phyloP scores from a whole-genome alignment of 23 tunicate species.

The Oikopleura dioica region DNA sequence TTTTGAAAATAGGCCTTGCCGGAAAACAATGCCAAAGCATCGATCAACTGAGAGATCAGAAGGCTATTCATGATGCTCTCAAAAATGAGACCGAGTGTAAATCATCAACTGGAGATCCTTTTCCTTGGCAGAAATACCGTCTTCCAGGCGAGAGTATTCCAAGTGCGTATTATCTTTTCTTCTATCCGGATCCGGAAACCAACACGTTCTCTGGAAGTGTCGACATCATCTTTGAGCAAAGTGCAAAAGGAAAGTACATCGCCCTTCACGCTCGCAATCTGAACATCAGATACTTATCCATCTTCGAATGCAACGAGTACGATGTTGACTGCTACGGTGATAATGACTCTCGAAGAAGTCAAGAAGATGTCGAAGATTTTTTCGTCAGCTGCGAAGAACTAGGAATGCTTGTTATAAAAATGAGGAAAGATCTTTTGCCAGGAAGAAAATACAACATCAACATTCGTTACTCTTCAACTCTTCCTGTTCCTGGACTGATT shows the following conservation, averaged over 20 bases:
- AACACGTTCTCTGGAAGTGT: not conserved
- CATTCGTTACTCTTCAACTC: not conserved
- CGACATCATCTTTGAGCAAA: not conserved
- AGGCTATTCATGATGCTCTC: too few species aligned
- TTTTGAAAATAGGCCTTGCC: not conserved
- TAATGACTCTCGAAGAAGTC: not conserved
- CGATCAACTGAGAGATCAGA: not conserved
- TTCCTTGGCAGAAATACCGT: conserved; percentile 4
- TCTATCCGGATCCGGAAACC: not conserved
- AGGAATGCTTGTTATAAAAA: not conserved
- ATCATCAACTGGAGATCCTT: not conserved
- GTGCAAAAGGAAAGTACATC: not conserved
- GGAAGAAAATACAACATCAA: not conserved
- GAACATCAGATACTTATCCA: not conserved
- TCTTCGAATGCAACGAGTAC: not conserved
- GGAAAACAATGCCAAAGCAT: not conserved
- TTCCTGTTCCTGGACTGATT: not conserved
- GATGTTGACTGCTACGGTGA: not conserved
- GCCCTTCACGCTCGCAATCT: not conserved
- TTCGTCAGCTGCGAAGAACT: not conserved
- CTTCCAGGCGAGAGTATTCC: conserved; percentile 7
- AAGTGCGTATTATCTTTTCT: not conserved
- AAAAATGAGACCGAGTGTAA: conserved; percentile 4
- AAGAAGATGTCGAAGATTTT: not conserved
- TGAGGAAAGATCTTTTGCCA: not conserved